Evolutionary conservation across 2,797 vertebrate species (phyloP).

Genomic region (Artibeus lituratus): DNA sequence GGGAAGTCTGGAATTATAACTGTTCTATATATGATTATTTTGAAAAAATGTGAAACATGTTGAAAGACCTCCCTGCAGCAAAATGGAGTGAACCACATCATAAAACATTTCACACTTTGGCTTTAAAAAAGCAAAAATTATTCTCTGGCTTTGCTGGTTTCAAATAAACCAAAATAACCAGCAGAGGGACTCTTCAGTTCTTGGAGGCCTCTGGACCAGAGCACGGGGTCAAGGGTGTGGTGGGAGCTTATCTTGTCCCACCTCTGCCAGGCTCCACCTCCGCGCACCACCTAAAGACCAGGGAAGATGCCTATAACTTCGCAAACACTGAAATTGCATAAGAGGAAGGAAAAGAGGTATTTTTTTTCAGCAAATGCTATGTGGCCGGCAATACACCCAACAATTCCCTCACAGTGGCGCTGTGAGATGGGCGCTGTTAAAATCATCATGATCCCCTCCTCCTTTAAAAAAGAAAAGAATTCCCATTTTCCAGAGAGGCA

Average conservation of each 20-base stretch:
- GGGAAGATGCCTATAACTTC: background rate
- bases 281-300: background rate
- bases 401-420: background rate
- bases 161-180: background rate
- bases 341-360: background rate
- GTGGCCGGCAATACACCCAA: background rate
- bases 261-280: background rate
- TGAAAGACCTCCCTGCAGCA: background rate
- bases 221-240: background rate
- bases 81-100: background rate
- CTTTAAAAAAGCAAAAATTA: background rate
- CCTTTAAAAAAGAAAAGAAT: background rate
- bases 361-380: background rate
- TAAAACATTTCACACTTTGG: background rate
- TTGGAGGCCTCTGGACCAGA: fast-evolving
- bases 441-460: no score
- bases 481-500: background rate
- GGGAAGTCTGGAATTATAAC: background rate
- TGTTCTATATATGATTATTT: background rate
- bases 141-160: background rate
- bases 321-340: background rate
- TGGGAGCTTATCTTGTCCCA: background rate
- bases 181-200: background rate
- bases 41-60: background rate
- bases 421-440: background rate